Conservation (phyloP, 2,888 invertebrate species). For the Rotaria socialis region DNA sequence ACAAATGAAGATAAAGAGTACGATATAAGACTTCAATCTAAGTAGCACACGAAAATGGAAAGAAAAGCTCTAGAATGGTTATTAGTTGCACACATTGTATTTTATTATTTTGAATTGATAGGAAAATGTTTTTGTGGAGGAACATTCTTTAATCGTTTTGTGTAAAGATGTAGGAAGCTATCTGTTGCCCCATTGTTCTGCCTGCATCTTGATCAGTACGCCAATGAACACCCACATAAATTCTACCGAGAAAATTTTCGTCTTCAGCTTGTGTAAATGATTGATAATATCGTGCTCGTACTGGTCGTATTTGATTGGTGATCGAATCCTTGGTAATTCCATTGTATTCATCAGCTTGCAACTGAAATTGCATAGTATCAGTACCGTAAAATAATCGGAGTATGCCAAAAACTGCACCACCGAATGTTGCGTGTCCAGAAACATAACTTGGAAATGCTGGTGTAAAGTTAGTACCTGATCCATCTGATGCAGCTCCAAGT, state of each 20-base stretch:
- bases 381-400: neutral
- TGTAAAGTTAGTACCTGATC: neutral
- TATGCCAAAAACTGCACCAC: neutral
- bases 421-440: neutral
- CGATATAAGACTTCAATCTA: no score
- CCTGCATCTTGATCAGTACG: neutral
- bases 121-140: no score
- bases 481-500: neutral
- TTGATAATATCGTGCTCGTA: no score
- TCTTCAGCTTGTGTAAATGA: neutral
- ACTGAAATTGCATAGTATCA: neutral
- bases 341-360: neutral
- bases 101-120: no score
- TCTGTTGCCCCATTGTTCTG: no score
- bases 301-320: neutral
- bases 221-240: neutral
- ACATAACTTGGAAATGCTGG: neutral
- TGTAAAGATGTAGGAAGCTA: no score
- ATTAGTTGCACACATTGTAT: no score
- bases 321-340: neutral
- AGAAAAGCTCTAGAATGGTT: no score
- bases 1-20: no score
- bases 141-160: no score
- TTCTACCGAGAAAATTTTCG: neutral
- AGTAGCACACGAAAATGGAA: no score